Conservation (phyloP, 2,113 vertebrate species). For the Eulemur macaco region DNA sequence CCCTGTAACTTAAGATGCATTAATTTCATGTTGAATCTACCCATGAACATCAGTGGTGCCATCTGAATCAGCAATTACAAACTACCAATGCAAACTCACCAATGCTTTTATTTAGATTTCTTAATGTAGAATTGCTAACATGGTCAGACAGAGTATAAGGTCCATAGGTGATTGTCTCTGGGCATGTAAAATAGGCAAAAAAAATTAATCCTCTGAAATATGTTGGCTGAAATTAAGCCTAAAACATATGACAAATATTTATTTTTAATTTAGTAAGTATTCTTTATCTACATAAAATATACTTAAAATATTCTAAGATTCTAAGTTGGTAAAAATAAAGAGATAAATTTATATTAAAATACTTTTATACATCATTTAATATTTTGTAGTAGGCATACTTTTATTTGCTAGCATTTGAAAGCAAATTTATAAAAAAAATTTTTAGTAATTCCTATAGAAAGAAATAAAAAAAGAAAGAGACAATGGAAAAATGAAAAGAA, state of each 20-base stretch:
- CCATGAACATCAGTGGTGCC: background rate
- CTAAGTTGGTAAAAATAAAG: background rate
- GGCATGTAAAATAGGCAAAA: background rate
- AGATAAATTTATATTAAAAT: background rate
- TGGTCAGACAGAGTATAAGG: background rate
- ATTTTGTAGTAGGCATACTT: background rate
- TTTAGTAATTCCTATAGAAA: constrained; percentile 12
- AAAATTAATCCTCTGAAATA: background rate
- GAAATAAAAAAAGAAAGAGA: constrained; percentile 61
- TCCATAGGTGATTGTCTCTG: fast-evolving
- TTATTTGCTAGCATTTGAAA: background rate
- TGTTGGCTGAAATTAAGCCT: background rate
- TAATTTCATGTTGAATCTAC: background rate
- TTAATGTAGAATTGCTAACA: background rate
- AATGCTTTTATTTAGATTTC: background rate
- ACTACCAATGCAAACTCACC: background rate
- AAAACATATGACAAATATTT: background rate
- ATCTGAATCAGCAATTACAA: background rate
- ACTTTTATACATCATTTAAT: background rate
- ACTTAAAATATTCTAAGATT: background rate
- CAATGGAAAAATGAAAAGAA: background rate
- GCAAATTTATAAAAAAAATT: background rate
- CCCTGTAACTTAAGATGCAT: background rate
- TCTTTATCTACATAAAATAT: background rate
- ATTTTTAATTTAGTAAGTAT: background rate